Percentiles rank a stretch among this genome's conserved stretches.
phyloP scores from a whole-genome alignment of 2,113 vertebrate genomes.

The Smithornis capensis region DNA sequence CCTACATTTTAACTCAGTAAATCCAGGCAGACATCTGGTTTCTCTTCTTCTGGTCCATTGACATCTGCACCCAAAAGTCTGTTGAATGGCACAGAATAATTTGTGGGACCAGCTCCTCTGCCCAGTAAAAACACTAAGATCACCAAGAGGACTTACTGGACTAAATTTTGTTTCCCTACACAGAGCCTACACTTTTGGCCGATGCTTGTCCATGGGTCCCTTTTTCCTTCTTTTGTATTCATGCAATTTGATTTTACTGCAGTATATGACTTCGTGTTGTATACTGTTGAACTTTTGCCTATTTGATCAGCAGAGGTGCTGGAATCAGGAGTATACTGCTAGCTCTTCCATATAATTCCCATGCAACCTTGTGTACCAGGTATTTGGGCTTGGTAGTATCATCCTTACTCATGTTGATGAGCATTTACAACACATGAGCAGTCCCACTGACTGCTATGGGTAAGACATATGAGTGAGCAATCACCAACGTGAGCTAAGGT shows the following conservation, averaged over 20 bases:
- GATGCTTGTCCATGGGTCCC: background rate
- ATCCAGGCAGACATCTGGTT: background rate
- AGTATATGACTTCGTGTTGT: background rate
- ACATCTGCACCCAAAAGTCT: background rate
- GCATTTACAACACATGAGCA: background rate
- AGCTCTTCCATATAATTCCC: background rate
- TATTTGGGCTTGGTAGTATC: background rate
- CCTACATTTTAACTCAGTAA: background rate
- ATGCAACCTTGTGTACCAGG: background rate
- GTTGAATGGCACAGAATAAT: background rate
- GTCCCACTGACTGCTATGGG: background rate
- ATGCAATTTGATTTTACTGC: background rate
- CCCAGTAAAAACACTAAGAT: background rate
- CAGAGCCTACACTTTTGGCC: background rate
- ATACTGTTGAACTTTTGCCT: background rate
- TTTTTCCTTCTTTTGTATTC: background rate
- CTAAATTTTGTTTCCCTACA: background rate
- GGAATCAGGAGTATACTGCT: background rate
- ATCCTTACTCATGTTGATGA: background rate
- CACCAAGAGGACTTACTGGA: background rate
- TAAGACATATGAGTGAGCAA: background rate
- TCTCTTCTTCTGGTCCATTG: background rate
- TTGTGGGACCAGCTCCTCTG: background rate
- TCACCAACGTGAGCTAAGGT: background rate
- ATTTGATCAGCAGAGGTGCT: background rate